Conservation (phyloP, 2,888 invertebrate species). For the Netelia melanura region DNA sequence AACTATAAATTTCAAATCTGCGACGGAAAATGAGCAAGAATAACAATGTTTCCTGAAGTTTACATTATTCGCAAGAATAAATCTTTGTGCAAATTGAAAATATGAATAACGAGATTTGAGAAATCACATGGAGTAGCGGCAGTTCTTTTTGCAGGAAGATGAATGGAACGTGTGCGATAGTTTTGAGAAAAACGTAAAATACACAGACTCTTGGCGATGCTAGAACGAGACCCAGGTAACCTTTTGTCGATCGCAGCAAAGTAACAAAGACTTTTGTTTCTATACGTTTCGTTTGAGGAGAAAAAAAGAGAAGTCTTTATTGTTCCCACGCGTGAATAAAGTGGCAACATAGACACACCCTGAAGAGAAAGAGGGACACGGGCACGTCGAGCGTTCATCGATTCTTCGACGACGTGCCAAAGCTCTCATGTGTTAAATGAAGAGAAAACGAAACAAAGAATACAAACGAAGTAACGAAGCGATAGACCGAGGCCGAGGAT, state of each 20-base stretch:
- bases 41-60: too few species aligned
- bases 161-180: conserved; percentile 73
- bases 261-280: conserved; percentile 1
- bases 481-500: conserved; percentile 24
- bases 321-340: conserved; percentile 51
- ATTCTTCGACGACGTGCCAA: conserved; percentile 29
- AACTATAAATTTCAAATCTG: too few species aligned
- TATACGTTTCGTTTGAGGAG: neutral
- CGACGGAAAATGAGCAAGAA: too few species aligned
- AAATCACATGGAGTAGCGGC: too few species aligned
- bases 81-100: too few species aligned
- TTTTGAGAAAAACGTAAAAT: conserved; percentile 66
- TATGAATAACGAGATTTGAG: too few species aligned
- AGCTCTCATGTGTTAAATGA: conserved; percentile 47
- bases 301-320: conserved; percentile 13
- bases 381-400: conserved; percentile 37
- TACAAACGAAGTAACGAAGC: neutral
- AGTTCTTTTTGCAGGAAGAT: conserved; percentile 48
- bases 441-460: conserved; percentile 34
- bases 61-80: too few species aligned
- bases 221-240: neutral
- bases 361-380: neutral
- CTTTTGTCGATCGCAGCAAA: conserved; percentile 33
- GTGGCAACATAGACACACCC: conserved; percentile 9
- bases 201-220: neutral